Evolutionary conservation across 2,888 invertebrate genomes (phyloP), one percentile per base, ranked within the genome.

Genomic region (Drosophila kanekoi): DNA sequence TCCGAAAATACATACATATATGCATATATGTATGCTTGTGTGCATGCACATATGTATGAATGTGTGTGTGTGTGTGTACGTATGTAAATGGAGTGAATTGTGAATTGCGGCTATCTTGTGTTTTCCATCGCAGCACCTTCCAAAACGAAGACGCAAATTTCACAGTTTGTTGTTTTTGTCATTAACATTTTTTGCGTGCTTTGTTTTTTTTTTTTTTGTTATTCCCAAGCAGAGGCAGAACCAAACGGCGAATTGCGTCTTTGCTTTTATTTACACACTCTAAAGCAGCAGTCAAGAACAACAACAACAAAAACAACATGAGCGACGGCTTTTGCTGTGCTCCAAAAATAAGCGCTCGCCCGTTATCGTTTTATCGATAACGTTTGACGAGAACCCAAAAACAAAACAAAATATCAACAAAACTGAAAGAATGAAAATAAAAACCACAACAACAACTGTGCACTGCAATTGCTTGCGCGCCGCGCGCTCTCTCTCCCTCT

Each of bases 361-460:
- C 66, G 61, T 70, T 87, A 81, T 87, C 88, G 82, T 75, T 79
- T 70, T 87, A 87, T 75, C 81, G 88, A 87, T 82, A 87, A 61
- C 79, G 65, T 65, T 65, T 63, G 68, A 52, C 69, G 44, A 44
- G 23, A 54, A 54, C 44, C 44, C 28, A 54, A 62, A 65, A 56
- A 54, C 60, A 69, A 61, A 72, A 44, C 45, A 67, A 62, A 68
- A 72, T 61, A 63, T 62, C 33, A 44, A 53, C 33, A 33, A 59
- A 54, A 54, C 68, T 33, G 59, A 57, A 52, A 72, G 41, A 54
- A 41, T 14, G 52, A 38, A 10, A 64, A 52, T 33, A n/a, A n/a
- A n/a, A n/a, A n/a, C n/a, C n/a, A 58, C 52, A 49, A 60, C 60
- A 43, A 57, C 49, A 63, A 48, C 32, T 56, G 40, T 37, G 57